Percentiles rank a stretch among this genome's conserved stretches.
phyloP scores from a whole-genome alignment of 2,797 vertebrate genomes.

The Gouania willdenowi region DNA sequence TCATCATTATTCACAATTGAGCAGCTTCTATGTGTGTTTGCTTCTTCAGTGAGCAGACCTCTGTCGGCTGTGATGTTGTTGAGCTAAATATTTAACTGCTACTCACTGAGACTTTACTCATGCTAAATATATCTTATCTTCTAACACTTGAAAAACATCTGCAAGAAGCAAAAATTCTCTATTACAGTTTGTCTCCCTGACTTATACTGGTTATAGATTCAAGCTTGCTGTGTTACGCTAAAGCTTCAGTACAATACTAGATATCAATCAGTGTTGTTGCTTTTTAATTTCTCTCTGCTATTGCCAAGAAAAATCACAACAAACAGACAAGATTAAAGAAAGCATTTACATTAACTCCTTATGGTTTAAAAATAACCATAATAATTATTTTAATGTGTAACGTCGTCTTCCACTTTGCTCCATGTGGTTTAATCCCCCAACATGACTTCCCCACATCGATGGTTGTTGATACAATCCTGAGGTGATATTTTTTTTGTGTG shows the following conservation, averaged over 20 bases:
- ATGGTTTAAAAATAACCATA: constrained; percentile 27
- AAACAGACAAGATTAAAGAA: not conserved
- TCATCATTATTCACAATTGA: constrained; percentile 1
- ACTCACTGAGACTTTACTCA: constrained; percentile 26
- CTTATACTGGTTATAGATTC: constrained; percentile 17
- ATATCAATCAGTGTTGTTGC: constrained; percentile 11
- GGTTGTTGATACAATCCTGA: constrained; percentile 3
- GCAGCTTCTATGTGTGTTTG: constrained; percentile 3
- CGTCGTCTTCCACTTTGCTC: constrained; percentile 11
- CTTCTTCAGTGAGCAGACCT: constrained; percentile 4
- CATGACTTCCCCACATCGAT: constrained; percentile 6
- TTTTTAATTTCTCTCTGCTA: constrained; percentile 21
- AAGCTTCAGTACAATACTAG: constrained; percentile 19
- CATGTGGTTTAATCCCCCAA: constrained; percentile 15
- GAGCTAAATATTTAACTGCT: too few relatives aligned
- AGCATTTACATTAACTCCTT: constrained; percentile 32
- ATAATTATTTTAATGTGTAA: too few relatives aligned
- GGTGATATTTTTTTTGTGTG: constrained; percentile 8
- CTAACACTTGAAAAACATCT: constrained; percentile 4
- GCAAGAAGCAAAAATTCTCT: constrained; percentile 28
- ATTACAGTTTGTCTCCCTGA: too few relatives aligned
- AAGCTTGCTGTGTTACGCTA: constrained; percentile 42
- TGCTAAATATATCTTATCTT: constrained; percentile 30
- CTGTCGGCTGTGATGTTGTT: constrained; percentile 13
- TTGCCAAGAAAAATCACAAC: constrained; percentile 14